Evolutionary conservation across 2,888 invertebrate species (phyloP), one percentile per base, ranked within the genome.

Genomic region (Cryptophagus acutangulus): DNA sequence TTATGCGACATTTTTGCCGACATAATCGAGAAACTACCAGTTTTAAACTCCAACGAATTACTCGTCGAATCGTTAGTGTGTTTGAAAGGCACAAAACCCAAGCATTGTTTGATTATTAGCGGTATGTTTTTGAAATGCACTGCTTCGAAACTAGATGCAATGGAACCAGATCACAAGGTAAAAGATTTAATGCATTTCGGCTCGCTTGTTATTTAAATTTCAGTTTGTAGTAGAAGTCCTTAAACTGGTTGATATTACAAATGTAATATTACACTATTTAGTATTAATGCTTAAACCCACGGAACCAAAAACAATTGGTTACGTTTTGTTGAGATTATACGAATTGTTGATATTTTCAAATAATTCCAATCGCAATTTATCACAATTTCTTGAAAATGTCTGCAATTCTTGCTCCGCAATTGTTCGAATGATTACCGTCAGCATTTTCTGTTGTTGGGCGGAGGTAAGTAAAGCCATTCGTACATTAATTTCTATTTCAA

Each of bases 371-470:
- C 15, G 33, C 3, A 39, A 36, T 13, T 46, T 59, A 31, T 45
- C 40, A 30, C 49, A 47, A 41, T 53, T 66, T 29, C 43, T 61
- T 15, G 45, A 56, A 26, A 43, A 53, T 36, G 20, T 66, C 6
- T 38, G 65, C 4, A 38, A 45, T 18, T 47, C 57, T 2, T 51
- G 58, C 17, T 51, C 49, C 36, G 45, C 44, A 6, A 38, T 68
- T 20, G 41, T 62, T 34, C 55, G 55, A 41, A 54, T 52, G 35
- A 55, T 69, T 17, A 62, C 68, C 9, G 29, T 69, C 9, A 51
- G 63, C 46, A 59, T 66, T 2, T 69, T 52, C 45, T 61, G 61
- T 48, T 38, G 50, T 31, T 69, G 69, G 69, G 65, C 63, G 12
- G 67, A 69, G 24, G 24, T 20, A 20, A 20, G 24, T 8, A 20